Base-by-base conservation (phyloP, 2,113 vertebrate species). In the Oceanites oceanicus region DNA sequence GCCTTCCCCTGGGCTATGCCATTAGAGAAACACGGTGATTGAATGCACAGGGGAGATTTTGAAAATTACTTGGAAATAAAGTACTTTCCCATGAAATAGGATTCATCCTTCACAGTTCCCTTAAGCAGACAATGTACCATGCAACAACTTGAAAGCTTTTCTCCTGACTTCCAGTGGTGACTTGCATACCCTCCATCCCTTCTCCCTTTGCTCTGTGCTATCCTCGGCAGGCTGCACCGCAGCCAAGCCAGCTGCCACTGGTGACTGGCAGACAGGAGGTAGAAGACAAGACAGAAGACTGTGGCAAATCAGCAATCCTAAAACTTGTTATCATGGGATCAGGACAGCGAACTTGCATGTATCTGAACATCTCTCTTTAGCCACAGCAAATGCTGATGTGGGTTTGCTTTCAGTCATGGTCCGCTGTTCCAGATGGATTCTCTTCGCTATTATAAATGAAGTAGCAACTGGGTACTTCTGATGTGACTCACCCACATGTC, bases 381-480 rank as follows among this genome's bases (percentile, higher is more conserved):
- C 20, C 45, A 34, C 63, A 76, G 58, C 17, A 83, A 63, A 75
- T 18, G 17, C 50, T 79, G 71, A 36, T 4, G 2, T 6, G 34
- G 23, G 10, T 18, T 47, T 88, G 56, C 38, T n/a, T 59, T 68
- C 7, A 5, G 11, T 71, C 34, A 40, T 2, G 5, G 36, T 61
- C 36, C 1, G 0, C 32, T 20, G 17, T 36, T 82, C 17, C 50
- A 47, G 56, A 11, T 75, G 56, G 42, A 49, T 52, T 67, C 44
- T 72, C 3, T 0, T 8, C 11, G n/a, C 44, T 71, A 4, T 25
- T 34, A 23, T 2, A 0, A 56, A 20, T 5, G 18, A 65, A 56
- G 45, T 9, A 59, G 32, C 9, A 29, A 1, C 40, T 5, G 47
- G 50, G 21, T 70, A 5, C 52, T 78, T 61, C 34, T 55, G 36